Evolutionary conservation across 2,797 vertebrate genomes (phyloP).

Genomic region (Pipistrellus pipistrellus): DNA sequence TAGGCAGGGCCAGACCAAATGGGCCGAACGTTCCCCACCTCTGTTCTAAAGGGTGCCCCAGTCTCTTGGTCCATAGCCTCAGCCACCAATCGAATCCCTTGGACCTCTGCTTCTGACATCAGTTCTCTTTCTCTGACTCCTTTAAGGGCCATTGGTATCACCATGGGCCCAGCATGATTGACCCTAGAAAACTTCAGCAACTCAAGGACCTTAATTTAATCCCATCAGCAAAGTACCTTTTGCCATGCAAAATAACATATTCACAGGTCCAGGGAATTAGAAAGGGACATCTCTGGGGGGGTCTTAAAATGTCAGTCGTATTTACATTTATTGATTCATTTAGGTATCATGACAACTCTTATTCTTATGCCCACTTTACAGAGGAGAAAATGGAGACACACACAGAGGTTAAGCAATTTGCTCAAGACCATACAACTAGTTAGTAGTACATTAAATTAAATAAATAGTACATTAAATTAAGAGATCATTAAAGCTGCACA

Average conservation of each 20-base stretch:
- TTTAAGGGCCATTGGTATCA: not conserved
- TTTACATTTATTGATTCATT: not conserved
- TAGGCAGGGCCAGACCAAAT: too few species aligned
- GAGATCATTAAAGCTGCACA: not conserved
- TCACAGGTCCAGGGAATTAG: not conserved
- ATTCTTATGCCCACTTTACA: not conserved
- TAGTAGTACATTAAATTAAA: not conserved
- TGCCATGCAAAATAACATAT: not conserved
- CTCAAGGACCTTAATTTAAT: not conserved
- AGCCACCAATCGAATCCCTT: not conserved
- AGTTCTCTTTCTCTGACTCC: not conserved
- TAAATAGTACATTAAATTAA: not conserved
- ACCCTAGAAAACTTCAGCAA: not conserved
- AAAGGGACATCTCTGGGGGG: not conserved
- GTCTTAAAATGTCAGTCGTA: not conserved
- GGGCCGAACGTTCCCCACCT: too few species aligned
- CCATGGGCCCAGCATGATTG: too few species aligned
- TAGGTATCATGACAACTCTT: not conserved
- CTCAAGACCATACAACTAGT: not conserved
- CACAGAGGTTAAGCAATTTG: not conserved
- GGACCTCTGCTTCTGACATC: not conserved
- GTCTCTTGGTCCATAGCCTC: not conserved
- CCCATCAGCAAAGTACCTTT: not conserved
- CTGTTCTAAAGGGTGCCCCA: not conserved
- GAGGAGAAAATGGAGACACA: not conserved